A percentile compares a stretch with the other conserved stretches of the same genome.
phyloP scores from a whole-genome alignment of 1,140 invertebrate genomes.

The Zaprionus gabonicus region DNA sequence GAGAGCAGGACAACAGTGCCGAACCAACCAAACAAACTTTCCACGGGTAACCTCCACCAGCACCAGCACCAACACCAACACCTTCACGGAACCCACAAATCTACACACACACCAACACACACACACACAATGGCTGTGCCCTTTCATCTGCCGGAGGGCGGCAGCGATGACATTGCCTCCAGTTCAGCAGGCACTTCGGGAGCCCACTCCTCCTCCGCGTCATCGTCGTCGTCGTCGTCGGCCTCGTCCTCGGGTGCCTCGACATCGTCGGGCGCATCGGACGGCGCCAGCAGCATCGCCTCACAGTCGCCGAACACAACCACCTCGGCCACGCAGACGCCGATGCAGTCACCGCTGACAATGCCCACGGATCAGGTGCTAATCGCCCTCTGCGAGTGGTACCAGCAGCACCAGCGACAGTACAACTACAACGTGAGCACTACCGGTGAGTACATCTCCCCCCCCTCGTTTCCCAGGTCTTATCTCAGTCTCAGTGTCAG shows the following conservation, averaged over 20 bases:
- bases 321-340: constrained; percentile 83
- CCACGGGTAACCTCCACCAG: constrained; percentile 40
- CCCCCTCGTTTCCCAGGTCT: background rate
- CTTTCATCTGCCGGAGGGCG: constrained; percentile 82
- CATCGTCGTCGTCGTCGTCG: constrained; percentile 46
- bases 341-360: constrained; percentile 77
- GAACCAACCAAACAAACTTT: constrained; percentile 40
- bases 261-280: constrained; percentile 67
- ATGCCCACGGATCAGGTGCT: constrained; percentile 72
- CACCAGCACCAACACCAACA: constrained; percentile 14
- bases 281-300: constrained; percentile 74
- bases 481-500: background rate
- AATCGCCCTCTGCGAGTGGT: constrained; percentile 76
- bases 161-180: constrained; percentile 75
- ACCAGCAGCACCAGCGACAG: constrained; percentile 53
- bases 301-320: constrained; percentile 81
- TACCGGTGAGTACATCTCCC: constrained; percentile 24
- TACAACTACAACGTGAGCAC: constrained; percentile 51
- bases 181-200: constrained; percentile 66
- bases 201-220: constrained; percentile 51
- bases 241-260: constrained; percentile 58
- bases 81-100: constrained; percentile 12
- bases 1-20: constrained; percentile 24
- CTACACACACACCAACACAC: constrained; percentile 2
- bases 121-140: constrained; percentile 77